phyloP scores from a whole-genome alignment of 2,113 vertebrate species.

The Upupa epops region DNA sequence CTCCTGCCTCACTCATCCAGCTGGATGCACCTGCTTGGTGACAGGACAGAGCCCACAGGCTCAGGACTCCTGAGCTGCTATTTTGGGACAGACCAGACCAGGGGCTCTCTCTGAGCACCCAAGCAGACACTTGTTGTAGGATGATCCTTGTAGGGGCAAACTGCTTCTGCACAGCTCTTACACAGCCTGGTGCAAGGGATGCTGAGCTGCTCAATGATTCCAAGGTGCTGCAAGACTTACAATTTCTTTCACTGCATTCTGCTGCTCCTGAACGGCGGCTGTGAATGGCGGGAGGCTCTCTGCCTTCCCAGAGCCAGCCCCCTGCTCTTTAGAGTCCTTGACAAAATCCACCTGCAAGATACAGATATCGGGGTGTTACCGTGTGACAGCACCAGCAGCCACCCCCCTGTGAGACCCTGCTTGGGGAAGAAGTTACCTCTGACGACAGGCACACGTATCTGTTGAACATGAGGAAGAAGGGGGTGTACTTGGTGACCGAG shows the following conservation, averaged over 20 bases:
- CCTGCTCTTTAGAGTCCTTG: slow-evolving; percentile 68
- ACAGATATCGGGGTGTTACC: background rate
- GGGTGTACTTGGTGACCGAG: slow-evolving; percentile 82
- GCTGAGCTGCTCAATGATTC: background rate
- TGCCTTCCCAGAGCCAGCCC: slow-evolving; percentile 52
- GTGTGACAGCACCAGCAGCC: accelerated
- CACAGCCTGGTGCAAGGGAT: background rate
- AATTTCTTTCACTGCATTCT: slow-evolving; percentile 80
- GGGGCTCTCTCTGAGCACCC: background rate
- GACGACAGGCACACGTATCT: slow-evolving; percentile 76
- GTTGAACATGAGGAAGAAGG: slow-evolving; percentile 88
- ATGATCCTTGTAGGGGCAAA: background rate
- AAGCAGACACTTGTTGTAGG: background rate
- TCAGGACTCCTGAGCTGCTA: background rate
- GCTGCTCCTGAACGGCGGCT: slow-evolving; percentile 77
- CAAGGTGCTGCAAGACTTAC: slow-evolving; percentile 66
- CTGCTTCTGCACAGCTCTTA: background rate
- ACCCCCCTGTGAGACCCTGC: background rate
- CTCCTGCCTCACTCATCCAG: background rate
- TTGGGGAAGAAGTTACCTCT: slow-evolving; percentile 9
- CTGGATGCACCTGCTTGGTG: background rate
- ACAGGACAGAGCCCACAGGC: background rate
- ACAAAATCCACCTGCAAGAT: slow-evolving; percentile 69
- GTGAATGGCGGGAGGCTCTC: slow-evolving; percentile 59
- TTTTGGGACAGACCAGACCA: background rate